phyloP scores from a whole-genome alignment of 2,797 vertebrate species.

The Pangasius djambal region DNA sequence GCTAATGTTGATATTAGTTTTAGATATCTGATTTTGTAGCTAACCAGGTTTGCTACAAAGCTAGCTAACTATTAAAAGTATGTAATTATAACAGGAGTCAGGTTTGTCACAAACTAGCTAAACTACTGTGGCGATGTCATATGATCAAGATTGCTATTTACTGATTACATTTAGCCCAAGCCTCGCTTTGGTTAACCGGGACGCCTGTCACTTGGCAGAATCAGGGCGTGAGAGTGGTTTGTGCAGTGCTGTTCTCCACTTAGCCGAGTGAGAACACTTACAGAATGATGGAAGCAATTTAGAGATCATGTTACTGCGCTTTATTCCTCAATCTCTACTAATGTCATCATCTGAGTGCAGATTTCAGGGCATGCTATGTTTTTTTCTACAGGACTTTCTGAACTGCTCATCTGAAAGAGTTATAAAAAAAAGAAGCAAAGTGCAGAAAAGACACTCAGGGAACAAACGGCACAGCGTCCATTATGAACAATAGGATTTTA shows the following conservation, averaged over 20 bases:
- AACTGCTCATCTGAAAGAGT: neutral
- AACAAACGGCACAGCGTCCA: neutral
- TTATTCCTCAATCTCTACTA: slow-evolving; percentile 58
- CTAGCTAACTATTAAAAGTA: neutral
- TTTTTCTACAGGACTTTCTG: slow-evolving; percentile 1
- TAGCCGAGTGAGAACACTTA: slow-evolving; percentile 40
- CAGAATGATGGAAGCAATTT: slow-evolving; percentile 49
- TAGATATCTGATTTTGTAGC: neutral
- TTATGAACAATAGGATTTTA: neutral
- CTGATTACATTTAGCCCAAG: neutral
- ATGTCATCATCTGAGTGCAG: slow-evolving; percentile 54
- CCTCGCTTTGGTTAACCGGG: neutral
- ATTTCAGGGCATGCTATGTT: slow-evolving; percentile 37
- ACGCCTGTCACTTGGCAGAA: neutral
- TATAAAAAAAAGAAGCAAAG: neutral
- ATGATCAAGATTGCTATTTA: neutral
- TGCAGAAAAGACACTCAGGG: slow-evolving; percentile 3
- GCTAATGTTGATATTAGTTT: neutral
- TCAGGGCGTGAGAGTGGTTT: slow-evolving; percentile 21
- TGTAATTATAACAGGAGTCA: neutral
- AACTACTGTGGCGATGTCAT: neutral
- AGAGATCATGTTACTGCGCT: slow-evolving; percentile 54
- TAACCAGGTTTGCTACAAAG: neutral
- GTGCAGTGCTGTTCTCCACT: slow-evolving; percentile 39
- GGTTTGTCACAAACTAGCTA: too few relatives aligned